Conservation (phyloP, 2,888 invertebrate genomes). For the Asteroscopus sphinx region DNA sequence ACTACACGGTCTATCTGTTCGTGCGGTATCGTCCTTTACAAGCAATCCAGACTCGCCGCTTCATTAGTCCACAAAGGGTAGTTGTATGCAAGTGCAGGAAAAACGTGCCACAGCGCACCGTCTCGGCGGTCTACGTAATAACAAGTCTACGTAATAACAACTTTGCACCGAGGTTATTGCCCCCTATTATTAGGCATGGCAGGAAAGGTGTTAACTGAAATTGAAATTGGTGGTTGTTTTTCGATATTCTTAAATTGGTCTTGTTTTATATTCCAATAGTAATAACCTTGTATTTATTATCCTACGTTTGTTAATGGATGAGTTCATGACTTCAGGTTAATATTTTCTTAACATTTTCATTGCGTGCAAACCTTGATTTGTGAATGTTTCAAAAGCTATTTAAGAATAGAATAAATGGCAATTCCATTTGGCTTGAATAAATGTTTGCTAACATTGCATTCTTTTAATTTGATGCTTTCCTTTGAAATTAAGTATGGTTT, state of each 20-base stretch:
- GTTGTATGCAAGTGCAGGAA: constrained; percentile 40
- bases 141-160: constrained; percentile 25
- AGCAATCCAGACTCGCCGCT: constrained; percentile 46
- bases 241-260: constrained; percentile 17
- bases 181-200: constrained; percentile 30
- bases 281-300: too few relatives aligned
- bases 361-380: constrained; percentile 17
- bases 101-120: not conserved
- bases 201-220: constrained; percentile 18
- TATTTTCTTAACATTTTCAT: constrained; percentile 3
- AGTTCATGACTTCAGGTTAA: constrained; percentile 9
- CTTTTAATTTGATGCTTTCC: constrained; percentile 5
- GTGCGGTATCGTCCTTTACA: constrained; percentile 42
- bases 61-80: constrained; percentile 49
- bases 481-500: constrained; percentile 1
- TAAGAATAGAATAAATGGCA: constrained; percentile 5
- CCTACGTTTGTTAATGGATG: not conserved
- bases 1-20: constrained; percentile 35
- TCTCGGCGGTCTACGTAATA: constrained; percentile 19
- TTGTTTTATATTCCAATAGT: not conserved
- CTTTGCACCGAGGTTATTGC: constrained; percentile 35
- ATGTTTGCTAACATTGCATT: constrained; percentile 6
- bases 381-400: constrained; percentile 17
- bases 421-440: constrained; percentile 12
- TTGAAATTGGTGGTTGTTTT: constrained; percentile 21